phyloP scores from a whole-genome alignment of 2,888 invertebrate genomes.

The Slavum lentiscoides region DNA sequence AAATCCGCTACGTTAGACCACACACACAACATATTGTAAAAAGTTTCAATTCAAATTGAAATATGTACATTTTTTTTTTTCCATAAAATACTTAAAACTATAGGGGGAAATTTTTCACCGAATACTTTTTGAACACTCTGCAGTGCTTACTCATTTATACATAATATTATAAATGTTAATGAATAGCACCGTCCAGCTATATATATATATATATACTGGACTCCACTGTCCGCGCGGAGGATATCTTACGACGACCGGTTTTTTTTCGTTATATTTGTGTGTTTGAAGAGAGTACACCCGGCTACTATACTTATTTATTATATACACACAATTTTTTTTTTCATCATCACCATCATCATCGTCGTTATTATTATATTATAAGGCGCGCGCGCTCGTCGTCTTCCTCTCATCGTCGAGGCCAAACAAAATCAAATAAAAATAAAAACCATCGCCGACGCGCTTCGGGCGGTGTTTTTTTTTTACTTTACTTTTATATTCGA shows the following conservation, averaged over 20 bases:
- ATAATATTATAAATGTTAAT: too few relatives aligned
- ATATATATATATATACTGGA: too few relatives aligned
- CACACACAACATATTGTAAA: neutral
- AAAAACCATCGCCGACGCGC: too few relatives aligned
- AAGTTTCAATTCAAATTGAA: too few relatives aligned
- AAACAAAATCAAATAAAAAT: too few relatives aligned
- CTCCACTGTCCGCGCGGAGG: neutral
- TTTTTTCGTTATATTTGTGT: constrained; percentile 48
- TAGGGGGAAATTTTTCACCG: too few relatives aligned
- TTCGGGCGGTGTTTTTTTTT: too few relatives aligned
- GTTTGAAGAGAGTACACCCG: neutral
- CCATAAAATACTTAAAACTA: too few relatives aligned
- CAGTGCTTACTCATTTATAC: too few relatives aligned
- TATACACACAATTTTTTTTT: constrained; percentile 1
- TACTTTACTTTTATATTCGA: neutral
- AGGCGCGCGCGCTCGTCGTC: constrained; percentile 13
- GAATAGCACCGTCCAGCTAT: too few relatives aligned
- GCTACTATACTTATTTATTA: neutral
- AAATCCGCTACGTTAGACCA: neutral
- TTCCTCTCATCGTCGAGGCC: neutral
- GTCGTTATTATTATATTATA: constrained; percentile 26
- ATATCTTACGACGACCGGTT: constrained; percentile 15
- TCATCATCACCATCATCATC: neutral
- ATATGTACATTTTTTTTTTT: too few relatives aligned
- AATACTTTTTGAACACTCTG: neutral